A percentile compares a stretch with the other conserved stretches of the same genome.
These are phyloP conservation scores for Accipiter cooperii DNA, from an alignment of 2,113 vertebrate species.

Conservation along the genomic window DNA sequence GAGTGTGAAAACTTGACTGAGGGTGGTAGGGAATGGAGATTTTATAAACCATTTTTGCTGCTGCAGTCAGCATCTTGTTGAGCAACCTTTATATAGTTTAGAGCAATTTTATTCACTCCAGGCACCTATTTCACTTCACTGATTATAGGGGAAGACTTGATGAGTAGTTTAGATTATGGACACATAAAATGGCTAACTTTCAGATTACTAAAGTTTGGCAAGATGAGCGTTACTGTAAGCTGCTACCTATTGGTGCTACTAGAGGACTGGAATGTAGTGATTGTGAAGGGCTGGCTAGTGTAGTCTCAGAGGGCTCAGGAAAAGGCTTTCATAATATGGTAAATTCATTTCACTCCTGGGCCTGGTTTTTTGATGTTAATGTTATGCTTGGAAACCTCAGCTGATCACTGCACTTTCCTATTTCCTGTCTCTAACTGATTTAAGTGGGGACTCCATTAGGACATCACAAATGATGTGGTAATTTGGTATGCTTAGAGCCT, in stretches of 20 bases:
- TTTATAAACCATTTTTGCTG: neutral
- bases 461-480: neutral
- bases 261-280: neutral
- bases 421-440: slow-evolving; percentile 4
- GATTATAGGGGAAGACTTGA: neutral
- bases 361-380: neutral
- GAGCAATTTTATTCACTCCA: neutral
- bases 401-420: neutral
- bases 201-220: neutral
- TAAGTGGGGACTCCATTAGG: slow-evolving; percentile 26
- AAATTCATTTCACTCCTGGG: neutral
- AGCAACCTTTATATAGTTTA: neutral
- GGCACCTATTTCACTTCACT: neutral
- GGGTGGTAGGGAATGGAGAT: neutral
- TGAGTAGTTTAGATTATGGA: neutral
- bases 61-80: neutral
- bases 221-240: neutral
- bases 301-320: neutral
- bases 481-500: neutral
- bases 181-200: neutral
- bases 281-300: neutral
- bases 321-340: neutral
- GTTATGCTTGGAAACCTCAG: neutral
- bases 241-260: neutral
- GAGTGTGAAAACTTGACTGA: neutral